A percentile compares a stretch with the other conserved stretches of the same genome.
These are phyloP conservation scores for Mimumesa dahlbomi DNA, from an alignment of 2,888 invertebrate genomes.

Conservation along the genomic window DNA sequence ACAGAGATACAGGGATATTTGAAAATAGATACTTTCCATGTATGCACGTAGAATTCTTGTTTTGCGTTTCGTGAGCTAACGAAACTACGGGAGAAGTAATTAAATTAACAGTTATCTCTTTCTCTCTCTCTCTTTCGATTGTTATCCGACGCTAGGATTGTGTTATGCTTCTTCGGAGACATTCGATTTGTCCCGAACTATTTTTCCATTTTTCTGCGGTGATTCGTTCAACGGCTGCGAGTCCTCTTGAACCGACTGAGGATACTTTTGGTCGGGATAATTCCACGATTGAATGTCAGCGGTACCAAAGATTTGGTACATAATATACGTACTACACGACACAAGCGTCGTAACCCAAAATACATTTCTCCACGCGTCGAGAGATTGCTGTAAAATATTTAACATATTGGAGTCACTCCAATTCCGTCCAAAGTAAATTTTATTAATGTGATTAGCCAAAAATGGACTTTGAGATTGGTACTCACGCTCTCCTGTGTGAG, in stretches of 20 bases:
- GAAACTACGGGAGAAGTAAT: slow-evolving; percentile 4
- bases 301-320: slow-evolving; percentile 86
- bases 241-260: slow-evolving; percentile 71
- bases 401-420: not conserved
- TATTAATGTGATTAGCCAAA: too few relatives aligned
- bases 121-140: too few relatives aligned
- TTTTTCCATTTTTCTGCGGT: slow-evolving; percentile 66
- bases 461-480: slow-evolving; percentile 24
- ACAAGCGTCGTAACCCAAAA: slow-evolving; percentile 84
- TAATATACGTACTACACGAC: slow-evolving; percentile 83
- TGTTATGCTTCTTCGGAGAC: slow-evolving; percentile 67
- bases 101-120: not conserved
- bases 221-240: slow-evolving; percentile 75
- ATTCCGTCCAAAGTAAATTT: not conserved
- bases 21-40: slow-evolving; percentile 49
- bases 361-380: slow-evolving; percentile 85
- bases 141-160: not conserved
- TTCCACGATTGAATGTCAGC: slow-evolving; percentile 84
- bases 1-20: slow-evolving; percentile 40
- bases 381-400: slow-evolving; percentile 73
- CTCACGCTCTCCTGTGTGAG: slow-evolving; percentile 83
- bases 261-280: slow-evolving; percentile 79
- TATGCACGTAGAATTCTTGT: not conserved
- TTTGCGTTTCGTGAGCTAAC: not conserved
- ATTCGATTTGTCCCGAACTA: slow-evolving; percentile 57